Conservation (phyloP, 2,113 vertebrate species). For the human (Homo sapiens) region DNA sequence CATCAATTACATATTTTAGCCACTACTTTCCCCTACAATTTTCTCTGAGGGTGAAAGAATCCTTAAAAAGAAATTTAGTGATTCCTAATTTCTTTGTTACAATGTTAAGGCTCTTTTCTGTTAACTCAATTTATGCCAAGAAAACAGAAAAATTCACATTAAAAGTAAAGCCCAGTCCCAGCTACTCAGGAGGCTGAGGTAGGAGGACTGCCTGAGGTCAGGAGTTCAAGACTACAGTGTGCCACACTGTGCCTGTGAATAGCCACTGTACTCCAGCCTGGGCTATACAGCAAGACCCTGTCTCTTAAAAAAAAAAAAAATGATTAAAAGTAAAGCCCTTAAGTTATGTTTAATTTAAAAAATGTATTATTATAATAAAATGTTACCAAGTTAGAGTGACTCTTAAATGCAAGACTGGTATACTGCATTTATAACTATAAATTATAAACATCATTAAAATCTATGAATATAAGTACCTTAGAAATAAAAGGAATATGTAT, state of each 20-base stretch:
- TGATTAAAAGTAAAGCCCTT: neutral
- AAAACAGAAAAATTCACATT: conserved; percentile 31
- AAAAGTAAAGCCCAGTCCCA: neutral
- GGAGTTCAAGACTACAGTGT: neutral
- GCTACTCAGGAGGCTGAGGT: neutral
- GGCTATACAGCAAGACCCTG: neutral
- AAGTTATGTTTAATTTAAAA: conserved; percentile 7
- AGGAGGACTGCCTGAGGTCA: neutral
- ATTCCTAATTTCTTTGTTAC: neutral
- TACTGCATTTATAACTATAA: conserved; percentile 59
- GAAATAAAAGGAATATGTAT: conserved; percentile 99
- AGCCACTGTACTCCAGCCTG: neutral
- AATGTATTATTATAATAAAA: neutral
- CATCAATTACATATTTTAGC: neutral
- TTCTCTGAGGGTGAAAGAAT: conserved; percentile 9
- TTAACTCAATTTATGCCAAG: conserved; percentile 36
- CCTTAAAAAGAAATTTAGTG: conserved; percentile 25
- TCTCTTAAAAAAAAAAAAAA: neutral
- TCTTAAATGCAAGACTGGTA: neutral
- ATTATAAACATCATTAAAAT: conserved; percentile 66
- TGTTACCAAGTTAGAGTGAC: neutral
- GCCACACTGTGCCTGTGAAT: neutral
- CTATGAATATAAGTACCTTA: conserved; percentile 88
- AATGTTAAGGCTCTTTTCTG: neutral
- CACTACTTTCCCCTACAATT: neutral